These are phyloP conservation scores for Champsocephalus gunnari DNA, from an alignment of 2,797 vertebrate species.

Conservation along the genomic window DNA sequence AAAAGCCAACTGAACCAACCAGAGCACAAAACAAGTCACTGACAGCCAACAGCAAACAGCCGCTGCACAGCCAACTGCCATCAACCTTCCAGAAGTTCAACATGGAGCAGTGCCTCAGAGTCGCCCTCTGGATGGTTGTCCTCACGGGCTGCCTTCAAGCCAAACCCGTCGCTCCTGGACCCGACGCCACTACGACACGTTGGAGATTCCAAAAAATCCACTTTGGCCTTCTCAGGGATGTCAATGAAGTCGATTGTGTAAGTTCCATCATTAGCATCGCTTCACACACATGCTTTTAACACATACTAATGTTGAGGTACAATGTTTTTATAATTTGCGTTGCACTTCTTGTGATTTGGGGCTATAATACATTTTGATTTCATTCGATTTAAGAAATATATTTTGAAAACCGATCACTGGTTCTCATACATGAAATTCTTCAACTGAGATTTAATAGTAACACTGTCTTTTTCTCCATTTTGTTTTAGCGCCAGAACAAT, in stretches of 20 bases:
- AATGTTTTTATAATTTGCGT: too few species aligned
- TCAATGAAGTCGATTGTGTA: constrained; percentile 34
- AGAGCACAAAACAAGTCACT: constrained; percentile 12
- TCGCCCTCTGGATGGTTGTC: constrained; percentile 33
- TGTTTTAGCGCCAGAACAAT: not conserved
- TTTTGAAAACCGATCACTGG: not conserved
- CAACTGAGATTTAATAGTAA: not conserved
- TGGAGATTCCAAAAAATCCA: too few species aligned
- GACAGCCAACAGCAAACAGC: not conserved
- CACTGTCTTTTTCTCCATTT: constrained; percentile 5
- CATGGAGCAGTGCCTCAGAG: constrained; percentile 52
- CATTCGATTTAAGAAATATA: not conserved
- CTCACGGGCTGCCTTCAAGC: constrained; percentile 38
- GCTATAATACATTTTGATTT: too few species aligned
- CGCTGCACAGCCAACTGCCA: not conserved
- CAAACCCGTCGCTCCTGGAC: not conserved
- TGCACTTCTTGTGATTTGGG: too few species aligned
- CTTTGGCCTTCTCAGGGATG: too few species aligned
- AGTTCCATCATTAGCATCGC: constrained; percentile 27
- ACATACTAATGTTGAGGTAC: too few species aligned
- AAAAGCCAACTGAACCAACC: not conserved
- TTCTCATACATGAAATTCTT: not conserved
- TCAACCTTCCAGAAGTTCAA: not conserved
- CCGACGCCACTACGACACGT: too few species aligned
- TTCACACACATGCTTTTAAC: too few species aligned